A percentile compares a stretch with the other conserved stretches of the same genome.
These are phyloP conservation scores for Tyto alba DNA, from an alignment of 2,113 vertebrate species.

Conservation along the genomic window DNA sequence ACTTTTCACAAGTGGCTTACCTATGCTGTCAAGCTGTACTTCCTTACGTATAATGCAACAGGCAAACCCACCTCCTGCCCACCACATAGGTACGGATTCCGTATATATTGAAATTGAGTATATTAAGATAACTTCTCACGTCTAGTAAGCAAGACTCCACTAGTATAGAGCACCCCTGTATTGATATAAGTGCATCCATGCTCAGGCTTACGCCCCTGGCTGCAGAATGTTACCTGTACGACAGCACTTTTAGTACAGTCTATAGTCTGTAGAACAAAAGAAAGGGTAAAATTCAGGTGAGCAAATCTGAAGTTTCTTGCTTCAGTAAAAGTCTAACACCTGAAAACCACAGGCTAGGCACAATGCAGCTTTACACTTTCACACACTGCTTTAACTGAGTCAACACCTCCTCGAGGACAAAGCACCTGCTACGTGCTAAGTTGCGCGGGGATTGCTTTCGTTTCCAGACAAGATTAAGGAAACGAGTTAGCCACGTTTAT, in stretches of 20 bases:
- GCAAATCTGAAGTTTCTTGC: not conserved
- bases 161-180: not conserved
- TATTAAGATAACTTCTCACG: not conserved
- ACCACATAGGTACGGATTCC: not conserved
- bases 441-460: not conserved
- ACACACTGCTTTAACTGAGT: not conserved
- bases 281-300: not conserved
- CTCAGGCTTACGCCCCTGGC: too few species aligned
- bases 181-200: rapidly evolving
- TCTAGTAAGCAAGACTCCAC: not conserved
- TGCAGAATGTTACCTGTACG: not conserved
- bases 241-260: not conserved
- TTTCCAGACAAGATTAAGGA: not conserved
- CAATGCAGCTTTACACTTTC: too few species aligned
- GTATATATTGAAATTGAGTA: rapidly evolving
- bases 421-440: too few species aligned
- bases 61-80: not conserved
- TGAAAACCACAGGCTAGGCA: not conserved
- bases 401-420: not conserved
- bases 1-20: not conserved
- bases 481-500: not conserved
- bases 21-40: not conserved
- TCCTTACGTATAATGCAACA: not conserved
- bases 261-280: not conserved
- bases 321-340: not conserved